Percentiles rank a stretch among this genome's conserved stretches.
Evolutionary conservation across 2,888 invertebrate genomes (phyloP).

Genomic region (Cremastobaeus sp.): DNA sequence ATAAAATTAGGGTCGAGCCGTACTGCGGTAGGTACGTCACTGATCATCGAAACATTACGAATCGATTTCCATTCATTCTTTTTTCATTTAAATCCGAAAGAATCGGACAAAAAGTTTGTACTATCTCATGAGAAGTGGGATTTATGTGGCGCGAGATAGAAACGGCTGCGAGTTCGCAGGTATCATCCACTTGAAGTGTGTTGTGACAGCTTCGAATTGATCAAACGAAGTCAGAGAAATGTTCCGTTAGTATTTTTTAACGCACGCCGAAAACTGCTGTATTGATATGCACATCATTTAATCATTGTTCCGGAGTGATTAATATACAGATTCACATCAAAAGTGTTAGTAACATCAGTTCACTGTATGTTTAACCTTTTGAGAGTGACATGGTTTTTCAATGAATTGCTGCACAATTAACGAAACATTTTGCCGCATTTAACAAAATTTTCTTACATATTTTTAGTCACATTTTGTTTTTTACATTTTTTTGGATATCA

Average conservation of each 20-base stretch:
- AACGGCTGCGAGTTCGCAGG: conserved; percentile 8
- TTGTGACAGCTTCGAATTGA: conserved; percentile 26
- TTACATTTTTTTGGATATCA: no score
- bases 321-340: conserved; percentile 17
- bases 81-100: conserved; percentile 58
- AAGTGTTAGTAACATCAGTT: conserved; percentile 28
- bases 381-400: no score
- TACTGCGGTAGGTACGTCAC: conserved; percentile 42
- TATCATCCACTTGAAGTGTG: conserved; percentile 15
- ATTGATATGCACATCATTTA: conserved; percentile 11
- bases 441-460: no score
- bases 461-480: no score
- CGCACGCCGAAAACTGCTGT: conserved; percentile 3
- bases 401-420: no score
- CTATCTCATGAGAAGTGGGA: conserved; percentile 10
- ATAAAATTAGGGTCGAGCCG: conserved; percentile 55
- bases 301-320: conserved; percentile 29
- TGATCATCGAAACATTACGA: conserved; percentile 62
- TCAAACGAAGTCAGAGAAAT: conserved; percentile 1
- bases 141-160: conserved; percentile 1
- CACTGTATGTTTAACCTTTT: no score
- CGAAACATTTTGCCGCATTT: no score
- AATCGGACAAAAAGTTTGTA: conserved; percentile 29
- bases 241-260: conserved; percentile 18
- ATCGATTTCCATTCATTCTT: conserved; percentile 63